A percentile compares a stretch with the other conserved stretches of the same genome.
phyloP scores from a whole-genome alignment of 1,140 invertebrate genomes.

The Polyergus mexicanus region DNA sequence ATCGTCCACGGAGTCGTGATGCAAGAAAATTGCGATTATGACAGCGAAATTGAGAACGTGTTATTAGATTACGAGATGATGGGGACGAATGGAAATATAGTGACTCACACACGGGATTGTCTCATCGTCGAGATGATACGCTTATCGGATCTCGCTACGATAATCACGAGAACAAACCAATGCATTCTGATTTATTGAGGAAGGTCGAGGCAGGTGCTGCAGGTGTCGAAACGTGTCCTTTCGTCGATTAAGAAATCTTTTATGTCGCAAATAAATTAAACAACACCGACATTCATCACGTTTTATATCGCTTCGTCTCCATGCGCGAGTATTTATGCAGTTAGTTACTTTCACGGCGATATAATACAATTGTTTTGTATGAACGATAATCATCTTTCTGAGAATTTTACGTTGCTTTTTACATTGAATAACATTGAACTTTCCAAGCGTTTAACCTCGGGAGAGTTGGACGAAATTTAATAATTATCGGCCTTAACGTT shows the following conservation, averaged over 20 bases:
- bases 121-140: slow-evolving; percentile 21
- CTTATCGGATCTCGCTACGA: slow-evolving; percentile 19
- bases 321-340: background rate
- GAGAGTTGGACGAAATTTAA: background rate
- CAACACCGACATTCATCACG: background rate
- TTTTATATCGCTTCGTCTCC: background rate
- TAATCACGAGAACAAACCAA: slow-evolving; percentile 8
- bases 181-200: slow-evolving; percentile 24
- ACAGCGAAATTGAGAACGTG: slow-evolving; percentile 49
- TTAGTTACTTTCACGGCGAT: too few relatives aligned
- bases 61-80: slow-evolving; percentile 37
- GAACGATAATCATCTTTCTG: background rate
- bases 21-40: slow-evolving; percentile 32
- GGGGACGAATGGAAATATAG: slow-evolving; percentile 36
- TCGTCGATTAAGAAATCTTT: background rate
- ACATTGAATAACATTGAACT: background rate
- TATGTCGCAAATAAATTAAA: background rate
- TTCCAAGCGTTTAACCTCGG: background rate
- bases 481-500: slow-evolving; percentile 6
- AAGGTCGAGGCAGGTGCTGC: slow-evolving; percentile 2
- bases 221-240: background rate
- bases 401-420: background rate
- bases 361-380: background rate
- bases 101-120: slow-evolving; percentile 44
- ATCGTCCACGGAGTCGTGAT: background rate